Base-by-base conservation (phyloP, 37 sponge, comb jelly and placozoan species). In the Aplysina aerophoba region DNA sequence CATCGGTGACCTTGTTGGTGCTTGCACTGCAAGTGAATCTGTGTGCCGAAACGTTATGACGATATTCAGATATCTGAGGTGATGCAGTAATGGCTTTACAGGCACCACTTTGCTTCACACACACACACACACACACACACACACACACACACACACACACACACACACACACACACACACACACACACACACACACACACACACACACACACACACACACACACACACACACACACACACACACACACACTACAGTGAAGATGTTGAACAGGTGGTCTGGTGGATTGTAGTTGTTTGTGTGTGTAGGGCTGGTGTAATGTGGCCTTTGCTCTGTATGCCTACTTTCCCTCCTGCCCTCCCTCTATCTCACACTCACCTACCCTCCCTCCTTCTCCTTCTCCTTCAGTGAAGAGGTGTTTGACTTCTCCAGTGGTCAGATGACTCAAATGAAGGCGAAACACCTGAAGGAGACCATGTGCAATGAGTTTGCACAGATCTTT, bases 381-480 rank as follows among this genome's bases (percentile, higher is more conserved):
- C 8, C 50, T 8, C 31, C 22, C 53, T 0, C 34, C 35, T 15
- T 41, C 35, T 34, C 4, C 39, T 34, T 35, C 53, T 28, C 34
- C 38, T 83, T 22, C 86, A 98, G 98, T 90, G 99, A 99, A 80
- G 99, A 99, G 59, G 97, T 99, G 79, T 99, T 99, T 87, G 99
- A 99, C 67, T 99, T 99, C 62, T 92, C 97, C 22, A 87, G 85
- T 83, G 99, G 99, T 24, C 94, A 93, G 79, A 99, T 99, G 97
- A 99, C 99, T 0, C 97, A 96, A 87, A 87, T 87, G n/a, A 99
- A 96, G 79, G 92, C 96, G 28, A 92, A 91, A 79, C 97, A 96
- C 40, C 88, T 99, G 75, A 99, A 96, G 87, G 99, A 99, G 88
- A 93, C 67, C 87, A 99, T 99, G 99, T 96, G 97, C 81, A 89